Conservation (phyloP, 2,113 vertebrate species). For the Mormyrus iriodes region DNA sequence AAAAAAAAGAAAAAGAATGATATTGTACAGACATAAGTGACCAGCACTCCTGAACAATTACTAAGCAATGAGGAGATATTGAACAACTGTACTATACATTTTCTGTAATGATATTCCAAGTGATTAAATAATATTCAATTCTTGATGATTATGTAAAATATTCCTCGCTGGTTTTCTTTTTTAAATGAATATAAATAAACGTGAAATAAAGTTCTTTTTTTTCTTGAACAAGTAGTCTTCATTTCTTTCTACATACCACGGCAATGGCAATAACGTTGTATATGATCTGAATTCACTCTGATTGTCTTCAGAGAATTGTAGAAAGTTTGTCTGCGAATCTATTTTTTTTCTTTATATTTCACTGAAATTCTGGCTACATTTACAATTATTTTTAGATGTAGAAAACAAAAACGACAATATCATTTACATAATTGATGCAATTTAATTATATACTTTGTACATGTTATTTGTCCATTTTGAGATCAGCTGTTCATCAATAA, state of each 20-base stretch:
- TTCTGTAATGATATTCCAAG: conserved; percentile 99
- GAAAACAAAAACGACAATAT: neutral
- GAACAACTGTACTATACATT: conserved; percentile 98
- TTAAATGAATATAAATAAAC: conserved; percentile 25
- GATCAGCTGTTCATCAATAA: neutral
- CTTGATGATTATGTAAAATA: conserved; percentile 94
- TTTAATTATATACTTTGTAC: neutral
- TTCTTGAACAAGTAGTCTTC: conserved; percentile 2
- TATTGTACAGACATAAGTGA: conserved; percentile 94
- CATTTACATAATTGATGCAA: neutral
- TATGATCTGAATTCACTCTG: neutral
- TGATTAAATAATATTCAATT: conserved; percentile 87
- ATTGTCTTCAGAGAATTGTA: neutral
- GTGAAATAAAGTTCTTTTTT: conserved; percentile 22
- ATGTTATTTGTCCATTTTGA: neutral
- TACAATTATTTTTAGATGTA: neutral
- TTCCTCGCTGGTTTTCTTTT: conserved; percentile 36
- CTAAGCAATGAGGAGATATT: conserved; percentile 91
- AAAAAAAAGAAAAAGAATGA: conserved; percentile 62
- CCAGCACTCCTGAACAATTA: conserved; percentile 95
- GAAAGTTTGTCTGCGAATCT: neutral
- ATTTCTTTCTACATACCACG: neutral
- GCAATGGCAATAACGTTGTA: neutral
- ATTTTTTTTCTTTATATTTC: neutral
- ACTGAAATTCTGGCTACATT: neutral